Evolutionary conservation across 2,113 vertebrate species (phyloP), one percentile per base, ranked within the genome.

Genomic region (Jaculus jaculus): DNA sequence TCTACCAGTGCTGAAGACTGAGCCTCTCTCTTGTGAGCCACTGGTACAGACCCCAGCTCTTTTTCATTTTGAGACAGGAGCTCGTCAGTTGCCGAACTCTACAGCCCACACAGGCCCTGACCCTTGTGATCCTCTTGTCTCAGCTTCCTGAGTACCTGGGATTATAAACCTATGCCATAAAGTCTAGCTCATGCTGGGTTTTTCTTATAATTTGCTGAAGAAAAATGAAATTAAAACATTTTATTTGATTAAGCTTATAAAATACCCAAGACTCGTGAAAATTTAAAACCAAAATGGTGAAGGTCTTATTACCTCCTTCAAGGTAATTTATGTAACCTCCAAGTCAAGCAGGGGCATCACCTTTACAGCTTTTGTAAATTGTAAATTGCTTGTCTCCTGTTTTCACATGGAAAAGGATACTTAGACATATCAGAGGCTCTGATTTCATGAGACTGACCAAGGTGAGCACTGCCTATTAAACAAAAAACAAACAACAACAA

Each of bases 291-390:
- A 85, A 91, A 89, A 42, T 83, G 28, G 63, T 34, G 15, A 91
- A 82, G 61, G 77, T 89, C 42, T 24, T 18, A 51, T 39, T 51
- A 23, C 10, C 37, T 37, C 34, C 73, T 60, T 30, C 24, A 88
- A 84, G 69, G 28, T 88, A 74, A 90, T 79, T 93, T 88, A 30
- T 66, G 83, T 42, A 92, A 83, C 72, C 95, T 79, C 39, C 82
- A 63, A 85, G 32, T 47, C 32, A 92, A 85, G 13, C 17, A 15
- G 42, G 12, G 9, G 32, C 26, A 34, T 58, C 65, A 80, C 66
- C 74, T 79, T 37, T n/a, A 54, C 5, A 80, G 24, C 30, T 75
- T 94, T 77, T 84, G 60, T 75, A 51, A 77, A 73, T 24, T 47
- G 23, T 82, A 32, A 93, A 92, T n/a, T 26, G 26, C 54, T 95